phyloP scores from a whole-genome alignment of 1,140 invertebrate genomes.

The Drosophila novamexicana region DNA sequence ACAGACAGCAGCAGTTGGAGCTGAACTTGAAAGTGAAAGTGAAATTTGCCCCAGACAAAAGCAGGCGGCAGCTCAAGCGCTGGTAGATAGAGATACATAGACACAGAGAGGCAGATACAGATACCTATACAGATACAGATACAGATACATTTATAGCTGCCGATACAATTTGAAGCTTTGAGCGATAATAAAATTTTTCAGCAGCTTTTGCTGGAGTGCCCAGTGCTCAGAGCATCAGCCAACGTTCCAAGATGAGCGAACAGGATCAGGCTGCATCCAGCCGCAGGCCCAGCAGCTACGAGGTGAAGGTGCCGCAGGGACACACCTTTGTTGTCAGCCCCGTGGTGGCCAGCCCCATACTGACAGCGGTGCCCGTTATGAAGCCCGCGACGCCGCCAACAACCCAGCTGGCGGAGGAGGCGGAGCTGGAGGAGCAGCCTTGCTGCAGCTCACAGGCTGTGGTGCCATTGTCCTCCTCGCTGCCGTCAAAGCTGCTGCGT shows the following conservation, averaged over 20 bases:
- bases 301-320: conserved; percentile 66
- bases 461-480: conserved; percentile 73
- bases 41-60: conserved; percentile 32
- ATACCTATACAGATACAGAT: conserved; percentile 9
- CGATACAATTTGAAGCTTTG: neutral
- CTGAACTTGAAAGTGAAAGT: conserved; percentile 84
- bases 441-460: conserved; percentile 71
- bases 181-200: neutral
- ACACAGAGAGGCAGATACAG: conserved; percentile 5
- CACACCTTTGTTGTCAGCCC: conserved; percentile 77
- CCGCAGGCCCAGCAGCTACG: conserved; percentile 27
- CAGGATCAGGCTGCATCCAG: conserved; percentile 21
- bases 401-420: neutral
- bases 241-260: conserved; percentile 36
- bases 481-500: conserved; percentile 73
- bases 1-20: conserved; percentile 27
- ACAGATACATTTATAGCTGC: conserved; percentile 10
- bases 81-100: conserved; percentile 12
- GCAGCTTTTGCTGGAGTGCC: conserved; percentile 78
- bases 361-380: conserved; percentile 69
- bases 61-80: neutral
- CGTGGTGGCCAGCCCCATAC: conserved; percentile 46
- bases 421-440: conserved; percentile 45
- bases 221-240: conserved; percentile 59
- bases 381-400: conserved; percentile 15